Evolutionary conservation across 2,797 vertebrate species (phyloP).

Genomic region (Masticophis lateralis): DNA sequence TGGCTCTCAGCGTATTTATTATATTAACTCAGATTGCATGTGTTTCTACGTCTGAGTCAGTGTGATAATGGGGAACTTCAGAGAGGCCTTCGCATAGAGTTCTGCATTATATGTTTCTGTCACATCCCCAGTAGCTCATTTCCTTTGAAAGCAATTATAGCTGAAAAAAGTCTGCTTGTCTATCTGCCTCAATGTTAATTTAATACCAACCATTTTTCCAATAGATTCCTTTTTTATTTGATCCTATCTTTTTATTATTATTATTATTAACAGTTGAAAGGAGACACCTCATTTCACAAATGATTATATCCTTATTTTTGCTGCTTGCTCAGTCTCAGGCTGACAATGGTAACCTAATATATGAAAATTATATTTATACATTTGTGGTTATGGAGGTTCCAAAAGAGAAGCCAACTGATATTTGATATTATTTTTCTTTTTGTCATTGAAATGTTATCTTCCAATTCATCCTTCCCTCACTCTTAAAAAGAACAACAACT

Average conservation of each 20-base stretch:
- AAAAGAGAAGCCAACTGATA: conserved; percentile 23
- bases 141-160: conserved; percentile 27
- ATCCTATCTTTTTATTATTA: conserved; percentile 22
- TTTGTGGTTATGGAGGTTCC: conserved; percentile 21
- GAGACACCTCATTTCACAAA: conserved; percentile 39
- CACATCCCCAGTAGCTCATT: conserved; percentile 18
- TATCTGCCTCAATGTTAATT: conserved; percentile 29
- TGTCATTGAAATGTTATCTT: conserved; percentile 36
- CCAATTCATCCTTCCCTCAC: neutral
- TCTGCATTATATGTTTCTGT: conserved; percentile 8
- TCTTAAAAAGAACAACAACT: conserved; percentile 8
- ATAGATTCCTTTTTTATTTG: conserved; percentile 32
- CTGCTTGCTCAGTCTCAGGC: conserved; percentile 20
- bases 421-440: conserved; percentile 22
- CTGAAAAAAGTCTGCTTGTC: conserved; percentile 8
- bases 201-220: conserved; percentile 34
- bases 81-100: neutral
- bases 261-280: conserved; percentile 38
- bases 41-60: neutral
- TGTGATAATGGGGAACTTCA: neutral
- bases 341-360: conserved; percentile 33
- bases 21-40: neutral
- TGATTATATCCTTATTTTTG: conserved; percentile 30
- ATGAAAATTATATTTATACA: conserved; percentile 39
- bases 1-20: neutral